Evolutionary conservation across 2,113 vertebrate genomes (phyloP).

Genomic region (Gnathonemus echidnorhynchus): DNA sequence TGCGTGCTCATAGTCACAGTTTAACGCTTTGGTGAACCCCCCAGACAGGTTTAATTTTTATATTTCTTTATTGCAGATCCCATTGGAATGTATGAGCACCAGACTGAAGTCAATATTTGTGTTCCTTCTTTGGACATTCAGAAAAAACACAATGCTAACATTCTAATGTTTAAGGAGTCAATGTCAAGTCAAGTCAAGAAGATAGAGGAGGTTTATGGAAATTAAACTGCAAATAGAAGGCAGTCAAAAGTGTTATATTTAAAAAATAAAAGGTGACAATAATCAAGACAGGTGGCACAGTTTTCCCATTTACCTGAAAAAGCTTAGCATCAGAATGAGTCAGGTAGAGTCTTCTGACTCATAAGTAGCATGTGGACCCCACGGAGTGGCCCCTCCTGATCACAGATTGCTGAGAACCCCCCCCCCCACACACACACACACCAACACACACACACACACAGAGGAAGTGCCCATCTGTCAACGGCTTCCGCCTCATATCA

Average conservation of each 20-base stretch:
- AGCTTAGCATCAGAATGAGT: background rate
- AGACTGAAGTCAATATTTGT: background rate
- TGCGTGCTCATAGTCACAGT: conserved; percentile 28
- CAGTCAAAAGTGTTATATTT: background rate
- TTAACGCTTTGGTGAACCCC: background rate
- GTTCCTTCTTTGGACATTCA: background rate
- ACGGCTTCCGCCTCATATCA: background rate
- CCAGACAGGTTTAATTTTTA: background rate
- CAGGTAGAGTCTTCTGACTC: background rate
- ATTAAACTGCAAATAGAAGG: background rate
- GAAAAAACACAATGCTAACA: background rate
- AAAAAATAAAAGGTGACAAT: background rate
- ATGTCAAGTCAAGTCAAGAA: background rate
- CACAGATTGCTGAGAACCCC: background rate
- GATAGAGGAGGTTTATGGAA: background rate
- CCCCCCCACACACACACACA: background rate
- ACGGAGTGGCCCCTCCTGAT: background rate
- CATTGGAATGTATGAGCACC: background rate
- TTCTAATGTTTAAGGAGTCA: background rate
- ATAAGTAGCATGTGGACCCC: background rate
- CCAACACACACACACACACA: background rate
- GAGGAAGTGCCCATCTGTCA: background rate
- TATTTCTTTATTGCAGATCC: background rate
- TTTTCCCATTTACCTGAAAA: background rate
- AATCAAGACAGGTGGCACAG: background rate